These are phyloP conservation scores for Alosa alosa DNA, from an alignment of 2,113 vertebrate genomes.

Conservation along the genomic window DNA sequence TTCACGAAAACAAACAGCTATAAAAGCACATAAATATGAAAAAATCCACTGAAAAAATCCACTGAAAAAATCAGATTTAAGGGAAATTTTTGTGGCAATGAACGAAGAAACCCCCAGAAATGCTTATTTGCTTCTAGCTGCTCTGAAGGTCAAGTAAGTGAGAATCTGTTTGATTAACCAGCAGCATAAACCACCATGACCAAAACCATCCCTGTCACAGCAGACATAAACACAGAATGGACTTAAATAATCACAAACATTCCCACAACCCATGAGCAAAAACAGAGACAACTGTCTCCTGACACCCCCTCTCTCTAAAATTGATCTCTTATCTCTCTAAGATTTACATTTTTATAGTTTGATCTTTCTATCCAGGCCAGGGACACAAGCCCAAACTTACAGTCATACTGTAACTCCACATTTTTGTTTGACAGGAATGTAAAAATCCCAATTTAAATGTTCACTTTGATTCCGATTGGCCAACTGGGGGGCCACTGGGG, in stretches of 20 bases:
- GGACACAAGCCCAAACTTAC: not conserved
- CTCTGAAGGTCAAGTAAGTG: slow-evolving; percentile 16
- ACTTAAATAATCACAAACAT: slow-evolving; percentile 38
- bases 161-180: slow-evolving; percentile 35
- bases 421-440: not conserved
- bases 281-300: slow-evolving; percentile 45
- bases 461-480: not conserved
- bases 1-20: not conserved
- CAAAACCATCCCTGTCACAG: slow-evolving; percentile 45
- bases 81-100: not conserved
- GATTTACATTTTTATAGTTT: not conserved
- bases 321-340: not conserved
- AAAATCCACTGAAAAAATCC: not conserved
- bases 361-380: not conserved
- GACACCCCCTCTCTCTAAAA: not conserved
- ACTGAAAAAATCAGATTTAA: not conserved
- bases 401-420: not conserved
- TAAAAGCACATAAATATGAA: not conserved
- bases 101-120: not conserved
- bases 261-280: slow-evolving; percentile 40
- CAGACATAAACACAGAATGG: slow-evolving; percentile 47
- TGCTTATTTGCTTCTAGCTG: not conserved
- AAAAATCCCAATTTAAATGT: not conserved
- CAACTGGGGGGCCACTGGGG: not conserved
- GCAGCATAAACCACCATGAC: not conserved